Evolutionary conservation across 2,113 vertebrate species (phyloP).

Genomic region (Podarcis muralis): DNA sequence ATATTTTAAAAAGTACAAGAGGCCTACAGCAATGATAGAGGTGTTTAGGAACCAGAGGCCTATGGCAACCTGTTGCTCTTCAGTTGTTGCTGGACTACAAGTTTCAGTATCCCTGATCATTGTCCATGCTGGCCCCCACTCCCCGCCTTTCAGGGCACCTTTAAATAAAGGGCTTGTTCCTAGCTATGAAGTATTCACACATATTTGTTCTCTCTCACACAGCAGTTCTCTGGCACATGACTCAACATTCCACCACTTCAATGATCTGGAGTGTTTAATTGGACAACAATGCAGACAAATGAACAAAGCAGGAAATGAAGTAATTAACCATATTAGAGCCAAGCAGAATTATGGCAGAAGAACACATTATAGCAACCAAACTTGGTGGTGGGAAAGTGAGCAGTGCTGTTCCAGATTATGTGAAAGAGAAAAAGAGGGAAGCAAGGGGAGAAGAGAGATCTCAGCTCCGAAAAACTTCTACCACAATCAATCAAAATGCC

Average conservation of each 20-base stretch:
- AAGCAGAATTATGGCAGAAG: not conserved
- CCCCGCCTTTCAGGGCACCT: not conserved
- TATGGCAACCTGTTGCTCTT: not conserved
- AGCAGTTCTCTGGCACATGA: not conserved
- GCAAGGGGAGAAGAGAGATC: not conserved
- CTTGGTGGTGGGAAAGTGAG: not conserved
- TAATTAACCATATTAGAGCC: not conserved
- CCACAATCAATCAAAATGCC: not conserved
- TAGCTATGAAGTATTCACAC: not conserved
- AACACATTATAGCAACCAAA: not conserved
- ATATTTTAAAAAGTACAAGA: not conserved
- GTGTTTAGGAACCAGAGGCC: not conserved
- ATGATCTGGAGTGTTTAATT: not conserved
- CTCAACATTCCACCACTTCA: not conserved
- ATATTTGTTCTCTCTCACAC: not conserved
- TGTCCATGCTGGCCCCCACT: too few relatives aligned
- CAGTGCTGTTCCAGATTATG: not conserved
- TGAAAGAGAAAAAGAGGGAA: not conserved
- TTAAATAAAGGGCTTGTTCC: not conserved
- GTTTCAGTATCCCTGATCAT: too few relatives aligned
- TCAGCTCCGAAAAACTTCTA: not conserved
- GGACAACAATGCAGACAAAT: not conserved
- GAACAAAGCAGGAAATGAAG: not conserved
- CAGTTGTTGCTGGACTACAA: too few relatives aligned
- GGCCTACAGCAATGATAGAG: not conserved